phyloP scores from a whole-genome alignment of 2,888 invertebrate genomes.

The Metellina segmentata region DNA sequence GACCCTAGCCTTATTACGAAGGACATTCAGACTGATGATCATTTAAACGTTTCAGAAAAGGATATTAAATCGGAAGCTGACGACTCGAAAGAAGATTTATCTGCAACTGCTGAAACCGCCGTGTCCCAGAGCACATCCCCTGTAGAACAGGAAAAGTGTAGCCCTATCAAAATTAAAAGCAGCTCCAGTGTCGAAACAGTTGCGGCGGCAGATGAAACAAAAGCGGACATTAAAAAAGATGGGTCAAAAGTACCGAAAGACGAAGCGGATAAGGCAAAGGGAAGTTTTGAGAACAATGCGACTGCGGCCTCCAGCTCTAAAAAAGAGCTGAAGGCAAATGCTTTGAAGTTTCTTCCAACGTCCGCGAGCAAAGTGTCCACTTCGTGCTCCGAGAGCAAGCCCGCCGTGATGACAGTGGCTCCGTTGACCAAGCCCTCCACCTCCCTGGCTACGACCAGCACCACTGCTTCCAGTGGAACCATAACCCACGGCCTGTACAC shows the following conservation, averaged over 20 bases:
- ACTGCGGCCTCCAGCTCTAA: slow-evolving; percentile 8
- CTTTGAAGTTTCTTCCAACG: slow-evolving; percentile 59
- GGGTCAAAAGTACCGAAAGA: not conserved
- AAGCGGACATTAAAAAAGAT: not conserved
- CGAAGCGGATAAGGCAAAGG: slow-evolving; percentile 21
- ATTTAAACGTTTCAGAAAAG: not conserved
- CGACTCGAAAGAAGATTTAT: slow-evolving; percentile 28
- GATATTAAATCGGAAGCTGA: slow-evolving; percentile 23
- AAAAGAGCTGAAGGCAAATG: slow-evolving; percentile 45
- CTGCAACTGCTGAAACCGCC: not conserved
- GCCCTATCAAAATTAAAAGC: slow-evolving; percentile 15
- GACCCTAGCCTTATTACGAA: not conserved
- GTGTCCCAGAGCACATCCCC: not conserved
- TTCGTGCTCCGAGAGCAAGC: slow-evolving; percentile 48
- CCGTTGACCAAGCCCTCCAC: slow-evolving; percentile 67
- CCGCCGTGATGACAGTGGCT: slow-evolving; percentile 72
- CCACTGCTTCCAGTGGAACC: slow-evolving; percentile 58
- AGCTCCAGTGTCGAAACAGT: not conserved
- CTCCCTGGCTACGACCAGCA: slow-evolving; percentile 53
- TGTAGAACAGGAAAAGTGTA: slow-evolving; percentile 38
- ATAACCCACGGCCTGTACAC: slow-evolving; percentile 70
- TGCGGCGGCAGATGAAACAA: not conserved
- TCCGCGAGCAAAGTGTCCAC: slow-evolving; percentile 40
- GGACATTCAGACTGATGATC: not conserved
- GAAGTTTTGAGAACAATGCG: not conserved